Conservation (phyloP, 2,113 vertebrate species). For the Pterocles orientalis region DNA sequence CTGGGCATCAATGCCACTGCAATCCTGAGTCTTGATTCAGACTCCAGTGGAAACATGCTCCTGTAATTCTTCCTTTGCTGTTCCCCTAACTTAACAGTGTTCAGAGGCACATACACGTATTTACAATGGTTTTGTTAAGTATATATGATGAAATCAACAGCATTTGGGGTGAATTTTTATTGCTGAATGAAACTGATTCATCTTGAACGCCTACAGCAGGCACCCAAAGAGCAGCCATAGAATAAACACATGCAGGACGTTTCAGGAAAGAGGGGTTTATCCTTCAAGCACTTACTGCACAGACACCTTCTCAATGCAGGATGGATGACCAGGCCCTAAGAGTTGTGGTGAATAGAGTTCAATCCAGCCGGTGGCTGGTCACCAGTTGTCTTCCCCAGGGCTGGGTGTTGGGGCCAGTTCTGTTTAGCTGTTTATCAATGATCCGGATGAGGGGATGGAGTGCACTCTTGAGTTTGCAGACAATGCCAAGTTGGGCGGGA, state of each 20-base stretch:
- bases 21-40: background rate
- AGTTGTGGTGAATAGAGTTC: no score
- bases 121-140: background rate
- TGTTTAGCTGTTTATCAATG: no score
- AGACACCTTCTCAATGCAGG: background rate
- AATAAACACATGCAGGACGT: background rate
- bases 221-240: background rate
- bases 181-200: background rate
- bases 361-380: no score
- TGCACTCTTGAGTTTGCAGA: no score
- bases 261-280: background rate
- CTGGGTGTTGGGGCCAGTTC: no score
- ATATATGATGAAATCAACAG: background rate
- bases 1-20: background rate
- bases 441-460: no score
- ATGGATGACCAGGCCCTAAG: no score
- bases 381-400: no score
- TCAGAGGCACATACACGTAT: background rate
- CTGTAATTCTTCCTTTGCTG: background rate
- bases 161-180: background rate
- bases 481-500: no score
- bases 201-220: background rate
- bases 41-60: background rate
- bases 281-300: background rate
- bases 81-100: background rate